Conservation (phyloP, 2,113 vertebrate genomes). For the Coptodon bakossiorum region DNA sequence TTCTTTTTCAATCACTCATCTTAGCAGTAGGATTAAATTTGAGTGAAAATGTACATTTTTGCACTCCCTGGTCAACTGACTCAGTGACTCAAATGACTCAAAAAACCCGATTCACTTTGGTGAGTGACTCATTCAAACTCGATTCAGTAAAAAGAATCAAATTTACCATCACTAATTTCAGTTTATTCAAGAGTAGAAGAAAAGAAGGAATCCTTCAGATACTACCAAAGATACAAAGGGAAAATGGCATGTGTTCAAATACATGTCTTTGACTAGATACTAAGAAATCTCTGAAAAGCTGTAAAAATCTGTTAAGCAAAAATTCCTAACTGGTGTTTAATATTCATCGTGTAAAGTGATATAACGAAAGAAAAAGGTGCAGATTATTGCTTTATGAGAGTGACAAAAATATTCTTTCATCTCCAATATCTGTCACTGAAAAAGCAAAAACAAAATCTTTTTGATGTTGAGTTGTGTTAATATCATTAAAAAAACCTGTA, state of each 20-base stretch:
- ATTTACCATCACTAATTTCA: too few species aligned
- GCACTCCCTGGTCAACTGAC: too few species aligned
- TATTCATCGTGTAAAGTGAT: background rate
- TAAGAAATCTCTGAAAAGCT: background rate
- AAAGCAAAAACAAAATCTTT: background rate
- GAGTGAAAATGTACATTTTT: too few species aligned
- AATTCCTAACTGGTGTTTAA: background rate
- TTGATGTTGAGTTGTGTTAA: background rate
- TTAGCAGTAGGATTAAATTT: too few species aligned
- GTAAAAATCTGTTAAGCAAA: background rate
- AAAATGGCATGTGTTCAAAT: background rate
- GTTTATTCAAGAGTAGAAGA: background rate
- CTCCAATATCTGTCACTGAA: background rate
- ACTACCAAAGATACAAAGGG: background rate
- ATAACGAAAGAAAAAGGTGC: background rate
- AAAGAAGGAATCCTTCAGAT: background rate
- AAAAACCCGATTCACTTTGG: too few species aligned
- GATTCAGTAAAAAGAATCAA: too few species aligned
- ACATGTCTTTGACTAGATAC: background rate
- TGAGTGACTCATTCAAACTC: too few species aligned
- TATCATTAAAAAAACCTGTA: background rate
- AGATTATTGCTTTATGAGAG: background rate
- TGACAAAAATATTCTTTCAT: background rate
- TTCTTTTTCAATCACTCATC: too few species aligned
- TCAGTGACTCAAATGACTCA: too few species aligned